These are phyloP conservation scores for Hippocampus mohnikei DNA, from an alignment of 2,113 vertebrate species.

Conservation along the genomic window DNA sequence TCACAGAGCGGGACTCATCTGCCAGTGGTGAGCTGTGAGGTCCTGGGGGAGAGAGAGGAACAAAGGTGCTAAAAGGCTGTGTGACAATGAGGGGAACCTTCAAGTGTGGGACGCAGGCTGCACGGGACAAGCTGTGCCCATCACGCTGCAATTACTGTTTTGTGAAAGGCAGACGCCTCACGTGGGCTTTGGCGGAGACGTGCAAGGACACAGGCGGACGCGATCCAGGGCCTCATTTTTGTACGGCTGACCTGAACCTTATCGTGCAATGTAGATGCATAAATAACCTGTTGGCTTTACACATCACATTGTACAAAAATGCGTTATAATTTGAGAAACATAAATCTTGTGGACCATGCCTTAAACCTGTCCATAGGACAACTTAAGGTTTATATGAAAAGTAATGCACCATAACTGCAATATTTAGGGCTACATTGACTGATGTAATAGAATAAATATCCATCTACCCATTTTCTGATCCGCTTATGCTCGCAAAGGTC, in stretches of 20 bases:
- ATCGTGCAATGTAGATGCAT: slow-evolving; percentile 12
- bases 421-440: neutral
- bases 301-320: slow-evolving; percentile 11
- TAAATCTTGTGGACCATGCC: neutral
- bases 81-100: slow-evolving; percentile 84
- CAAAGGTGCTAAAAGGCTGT: slow-evolving; percentile 96
- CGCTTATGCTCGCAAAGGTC: too few species aligned
- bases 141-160: slow-evolving; percentile 76
- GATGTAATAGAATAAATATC: too few species aligned
- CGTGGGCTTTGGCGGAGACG: slow-evolving; percentile 54
- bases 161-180: slow-evolving; percentile 55
- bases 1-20: slow-evolving; percentile 81
- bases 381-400: neutral
- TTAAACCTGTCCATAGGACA: neutral
- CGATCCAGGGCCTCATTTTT: slow-evolving; percentile 17
- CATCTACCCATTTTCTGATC: too few species aligned
- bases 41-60: slow-evolving; percentile 81
- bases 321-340: neutral
- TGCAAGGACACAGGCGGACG: slow-evolving; percentile 52
- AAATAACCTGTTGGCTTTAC: slow-evolving; percentile 29
- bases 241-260: slow-evolving; percentile 34
- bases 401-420: neutral
- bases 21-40: slow-evolving; percentile 81
- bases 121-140: slow-evolving; percentile 85
- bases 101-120: slow-evolving; percentile 71